Conservation (phyloP, 2,888 invertebrate species). For the Plutella xylostella region DNA sequence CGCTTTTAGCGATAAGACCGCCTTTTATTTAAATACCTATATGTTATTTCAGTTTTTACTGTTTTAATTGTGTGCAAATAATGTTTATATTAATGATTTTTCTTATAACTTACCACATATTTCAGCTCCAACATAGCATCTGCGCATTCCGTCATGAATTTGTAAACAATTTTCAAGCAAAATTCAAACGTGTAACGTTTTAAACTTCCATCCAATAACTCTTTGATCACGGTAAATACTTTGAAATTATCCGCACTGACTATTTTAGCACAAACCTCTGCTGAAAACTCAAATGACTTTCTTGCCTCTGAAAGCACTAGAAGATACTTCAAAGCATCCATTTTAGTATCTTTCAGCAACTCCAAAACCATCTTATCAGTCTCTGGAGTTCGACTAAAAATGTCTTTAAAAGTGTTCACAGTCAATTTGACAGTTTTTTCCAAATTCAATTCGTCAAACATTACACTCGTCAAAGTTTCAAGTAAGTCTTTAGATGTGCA, state of each 20-base stretch:
- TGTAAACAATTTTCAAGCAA: slow-evolving; percentile 24
- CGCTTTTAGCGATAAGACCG: too few relatives aligned
- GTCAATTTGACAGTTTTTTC: not conserved
- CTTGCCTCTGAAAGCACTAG: too few relatives aligned
- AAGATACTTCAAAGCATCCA: too few relatives aligned
- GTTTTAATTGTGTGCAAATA: not conserved
- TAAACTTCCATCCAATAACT: too few relatives aligned
- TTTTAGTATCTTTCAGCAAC: too few relatives aligned
- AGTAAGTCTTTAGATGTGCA: slow-evolving; percentile 16
- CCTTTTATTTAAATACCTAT: too few relatives aligned
- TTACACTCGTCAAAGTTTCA: slow-evolving; percentile 1
- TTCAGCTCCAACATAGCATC: slow-evolving; percentile 23
- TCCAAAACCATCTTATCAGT: slow-evolving; percentile 9
- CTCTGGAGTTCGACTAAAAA: slow-evolving; percentile 12
- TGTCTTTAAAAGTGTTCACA: slow-evolving; percentile 3
- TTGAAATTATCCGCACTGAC: too few relatives aligned
- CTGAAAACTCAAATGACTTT: too few relatives aligned
- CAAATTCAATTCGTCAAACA: slow-evolving; percentile 1
- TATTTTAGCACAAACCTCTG: too few relatives aligned
- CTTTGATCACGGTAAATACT: too few relatives aligned
- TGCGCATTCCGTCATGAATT: slow-evolving; percentile 27
- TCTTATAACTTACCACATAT: slow-evolving; percentile 25
- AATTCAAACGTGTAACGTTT: too few relatives aligned
- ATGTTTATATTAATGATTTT: too few relatives aligned
- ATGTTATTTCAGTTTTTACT: not conserved